A percentile compares a stretch with the other conserved stretches of the same genome.
Conservation (phyloP, 2,888 invertebrate genomes). For the Listrodromus nycthemerus region DNA sequence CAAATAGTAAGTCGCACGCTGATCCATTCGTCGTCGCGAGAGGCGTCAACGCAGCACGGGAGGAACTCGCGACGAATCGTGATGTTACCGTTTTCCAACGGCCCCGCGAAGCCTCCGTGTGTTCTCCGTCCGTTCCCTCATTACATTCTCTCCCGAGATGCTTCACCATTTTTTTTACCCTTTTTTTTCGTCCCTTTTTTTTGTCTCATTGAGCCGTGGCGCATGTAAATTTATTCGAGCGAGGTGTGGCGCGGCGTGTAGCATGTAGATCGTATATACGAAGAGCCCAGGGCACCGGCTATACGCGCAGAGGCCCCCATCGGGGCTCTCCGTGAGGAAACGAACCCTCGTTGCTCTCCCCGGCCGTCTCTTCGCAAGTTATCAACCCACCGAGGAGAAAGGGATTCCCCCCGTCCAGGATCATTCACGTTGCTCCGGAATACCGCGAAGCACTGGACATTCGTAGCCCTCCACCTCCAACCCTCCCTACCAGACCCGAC, state of each 20-base stretch:
- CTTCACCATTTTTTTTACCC: constrained; percentile 9
- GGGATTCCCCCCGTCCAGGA: constrained; percentile 16
- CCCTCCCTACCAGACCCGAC: too few species aligned
- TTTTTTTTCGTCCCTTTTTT: constrained; percentile 37
- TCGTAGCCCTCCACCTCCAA: constrained; percentile 11
- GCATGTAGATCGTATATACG: constrained; percentile 73
- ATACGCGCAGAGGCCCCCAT: constrained; percentile 36
- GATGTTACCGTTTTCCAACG: constrained; percentile 64
- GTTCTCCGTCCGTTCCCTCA: constrained; percentile 60
- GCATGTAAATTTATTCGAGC: constrained; percentile 82
- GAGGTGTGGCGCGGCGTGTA: constrained; percentile 79
- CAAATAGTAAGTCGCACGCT: constrained; percentile 13
- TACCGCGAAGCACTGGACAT: constrained; percentile 50
- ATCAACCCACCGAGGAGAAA: constrained; percentile 69
- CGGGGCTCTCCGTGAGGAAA: constrained; percentile 30
- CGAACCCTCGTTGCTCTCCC: constrained; percentile 58
- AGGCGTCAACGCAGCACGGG: constrained; percentile 56
- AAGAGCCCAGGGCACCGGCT: constrained; percentile 61
- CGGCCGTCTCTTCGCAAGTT: constrained; percentile 77
- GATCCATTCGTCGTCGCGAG: constrained; percentile 23
- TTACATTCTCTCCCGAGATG: constrained; percentile 60
- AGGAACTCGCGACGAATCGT: background rate
- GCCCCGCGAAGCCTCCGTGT: constrained; percentile 11
- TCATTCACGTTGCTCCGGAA: constrained; percentile 49
- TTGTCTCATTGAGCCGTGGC: constrained; percentile 71